phyloP scores from a whole-genome alignment of 2,113 vertebrate genomes.

The Tychaedon coryphoeus region DNA sequence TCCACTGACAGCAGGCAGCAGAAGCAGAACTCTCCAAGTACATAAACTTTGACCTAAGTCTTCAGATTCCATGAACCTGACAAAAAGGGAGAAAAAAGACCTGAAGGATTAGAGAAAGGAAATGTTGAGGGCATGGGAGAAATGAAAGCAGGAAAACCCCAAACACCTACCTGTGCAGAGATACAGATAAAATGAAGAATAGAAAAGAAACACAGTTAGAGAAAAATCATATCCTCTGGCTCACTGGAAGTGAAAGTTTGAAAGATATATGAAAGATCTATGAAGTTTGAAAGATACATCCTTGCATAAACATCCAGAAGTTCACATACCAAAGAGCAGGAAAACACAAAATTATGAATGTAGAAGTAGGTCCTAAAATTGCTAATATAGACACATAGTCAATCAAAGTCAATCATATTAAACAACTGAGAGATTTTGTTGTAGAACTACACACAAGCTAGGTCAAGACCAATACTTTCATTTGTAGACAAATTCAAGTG shows the following conservation, averaged over 20 bases:
- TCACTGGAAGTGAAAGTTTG: neutral
- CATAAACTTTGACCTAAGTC: neutral
- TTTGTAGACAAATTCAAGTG: neutral
- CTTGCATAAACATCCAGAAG: neutral
- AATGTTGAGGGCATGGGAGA: neutral
- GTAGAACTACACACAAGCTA: neutral
- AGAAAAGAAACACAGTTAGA: neutral
- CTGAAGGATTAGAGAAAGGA: neutral
- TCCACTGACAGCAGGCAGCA: slow-evolving; percentile 54
- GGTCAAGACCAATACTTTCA: neutral
- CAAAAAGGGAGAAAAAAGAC: neutral
- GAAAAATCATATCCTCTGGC: neutral
- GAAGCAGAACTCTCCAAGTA: slow-evolving; percentile 32
- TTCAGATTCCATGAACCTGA: slow-evolving; percentile 26
- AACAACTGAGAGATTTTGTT: neutral
- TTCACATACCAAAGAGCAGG: neutral
- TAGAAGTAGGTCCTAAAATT: neutral
- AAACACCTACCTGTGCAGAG: neutral
- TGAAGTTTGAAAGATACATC: neutral
- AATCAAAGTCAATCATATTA: neutral
- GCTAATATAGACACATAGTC: neutral
- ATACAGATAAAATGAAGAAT: neutral
- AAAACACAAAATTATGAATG: neutral
- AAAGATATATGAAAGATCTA: neutral
- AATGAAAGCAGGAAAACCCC: neutral